Base-by-base conservation (phyloP, 2,797 vertebrate species). In the Lutra lutra region DNA sequence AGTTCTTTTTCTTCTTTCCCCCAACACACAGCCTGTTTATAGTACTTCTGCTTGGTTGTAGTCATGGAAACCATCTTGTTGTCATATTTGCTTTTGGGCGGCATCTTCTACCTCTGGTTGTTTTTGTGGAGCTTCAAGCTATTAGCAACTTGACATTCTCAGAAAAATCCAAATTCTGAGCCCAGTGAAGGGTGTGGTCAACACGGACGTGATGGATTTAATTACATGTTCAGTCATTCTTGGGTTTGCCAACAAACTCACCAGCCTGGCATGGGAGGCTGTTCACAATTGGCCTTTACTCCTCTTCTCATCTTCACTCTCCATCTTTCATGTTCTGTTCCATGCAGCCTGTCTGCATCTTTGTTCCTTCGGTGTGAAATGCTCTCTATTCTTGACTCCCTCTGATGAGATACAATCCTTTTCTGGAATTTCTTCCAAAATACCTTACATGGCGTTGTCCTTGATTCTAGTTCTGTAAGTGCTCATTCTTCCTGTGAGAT, bases 71-170 rank as follows among this genome's bases (percentile, higher is more conserved):
- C 85, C 9, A 7, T 60, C 60, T 64, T 38, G 58, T 5, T 56
- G 27, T 75, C 79, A 7, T 38, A 20, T 18, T 80, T 14, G 5
- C 8, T 40, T 92, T 35, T 77, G 82, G 40, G 12, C 3, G 11
- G 87, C 18, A 54, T 60, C 64, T 97, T 93, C 93, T 46, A 72
- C 51, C 72, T n/a, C 27, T 32, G 15, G 29, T 56, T 73, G 83
- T 95, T 94, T 96, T 35, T 54, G 8, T 78, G 46, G 43, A 48
- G 14, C 29, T 56, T 86, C 58, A 73, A 70, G 32, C 43, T 93
- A 20, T 70, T 40, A n/a, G 18, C 21, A 51, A 88, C 62, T 73
- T 79, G 79, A 75, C 66, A 5, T 73, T 85, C 77, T 96, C 78
- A 62, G 89, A 43, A 58, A 70, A 25, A 51, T 35, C 46, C 64